Evolutionary conservation across 2,888 invertebrate genomes (phyloP), one percentile per base, ranked within the genome.

Genomic region (Polymixis lichenea): DNA sequence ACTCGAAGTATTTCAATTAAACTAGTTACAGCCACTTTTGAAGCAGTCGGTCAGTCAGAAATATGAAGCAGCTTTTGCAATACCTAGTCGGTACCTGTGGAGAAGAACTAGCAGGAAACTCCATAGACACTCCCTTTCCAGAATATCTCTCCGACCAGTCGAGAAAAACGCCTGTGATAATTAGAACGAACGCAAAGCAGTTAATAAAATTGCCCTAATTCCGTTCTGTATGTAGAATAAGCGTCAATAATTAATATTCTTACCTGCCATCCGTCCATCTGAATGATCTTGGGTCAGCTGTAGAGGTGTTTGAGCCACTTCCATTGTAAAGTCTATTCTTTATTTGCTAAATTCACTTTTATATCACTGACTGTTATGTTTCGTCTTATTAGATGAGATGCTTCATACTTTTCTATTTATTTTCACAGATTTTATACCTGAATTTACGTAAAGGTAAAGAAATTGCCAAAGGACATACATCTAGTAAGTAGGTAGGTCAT

Each of bases 221-320:
- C 17, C 22, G 22, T 53, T 53, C 22, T 9, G 0, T 53, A 53
- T 22, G 8, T 60, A 53, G 15, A 25, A 53, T 32, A n/a, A n/a
- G 9, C 38, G 8, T 6, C 6, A 43, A 15, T 49, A 49, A 19
- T 15, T 28, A 70, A 22, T 22, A 49, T 58, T 68, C 69, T 91
- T 91, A 96, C 96, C 95, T 84, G 92, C 88, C 69, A 96, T 94
- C 79, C 96, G 91, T 46, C 92, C 91, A 71, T 96, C 96, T 73
- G 95, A 94, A 78, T 95, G 96, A 6, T 97, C 96, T 88, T 96
- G 96, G 0, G 95, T 95, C 38, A 96, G 82, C 80, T 95, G 96
- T 6, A 96, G 83, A 11, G 96, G 96, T n/a, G 94, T 93, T 87
- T 96, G 96, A 0, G 95, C 96, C 25, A 97, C 93, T 92, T 97